These are phyloP conservation scores for Ophioninae sp. DNA, from an alignment of 2,888 invertebrate species.

Conservation along the genomic window DNA sequence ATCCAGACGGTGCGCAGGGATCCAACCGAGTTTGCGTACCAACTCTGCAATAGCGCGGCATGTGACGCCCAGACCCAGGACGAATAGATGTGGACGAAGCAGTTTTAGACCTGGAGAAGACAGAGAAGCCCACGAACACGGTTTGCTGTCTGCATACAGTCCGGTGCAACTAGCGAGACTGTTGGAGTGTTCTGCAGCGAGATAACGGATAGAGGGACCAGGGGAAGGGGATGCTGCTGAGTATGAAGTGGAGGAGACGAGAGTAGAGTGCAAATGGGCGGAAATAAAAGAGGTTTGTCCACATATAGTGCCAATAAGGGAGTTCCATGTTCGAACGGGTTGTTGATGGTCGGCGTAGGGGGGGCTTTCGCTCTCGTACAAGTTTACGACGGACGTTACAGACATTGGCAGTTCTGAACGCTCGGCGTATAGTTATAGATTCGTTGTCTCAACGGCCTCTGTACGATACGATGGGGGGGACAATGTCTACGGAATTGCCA, in stretches of 20 bases:
- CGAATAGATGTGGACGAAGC: slow-evolving; percentile 37
- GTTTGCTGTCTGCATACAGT: slow-evolving; percentile 15
- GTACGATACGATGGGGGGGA: not conserved
- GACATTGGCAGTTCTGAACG: slow-evolving; percentile 15
- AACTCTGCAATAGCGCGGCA: slow-evolving; percentile 49
- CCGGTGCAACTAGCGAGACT: slow-evolving; percentile 21
- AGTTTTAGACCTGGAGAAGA: slow-evolving; percentile 42
- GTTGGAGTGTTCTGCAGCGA: slow-evolving; percentile 25
- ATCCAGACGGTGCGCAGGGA: slow-evolving; percentile 53
- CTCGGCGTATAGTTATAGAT: slow-evolving; percentile 7
- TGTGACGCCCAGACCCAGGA: slow-evolving; percentile 42
- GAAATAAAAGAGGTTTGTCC: slow-evolving; percentile 49
- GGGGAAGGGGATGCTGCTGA: slow-evolving; percentile 2
- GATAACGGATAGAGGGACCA: slow-evolving; percentile 16
- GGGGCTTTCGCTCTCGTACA: slow-evolving; percentile 18
- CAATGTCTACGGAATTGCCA: slow-evolving; percentile 18
- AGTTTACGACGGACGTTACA: slow-evolving; percentile 16
- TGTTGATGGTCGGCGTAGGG: slow-evolving; percentile 5
- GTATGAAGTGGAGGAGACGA: slow-evolving; percentile 19
- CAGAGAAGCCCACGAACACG: slow-evolving; percentile 4
- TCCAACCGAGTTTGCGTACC: slow-evolving; percentile 51
- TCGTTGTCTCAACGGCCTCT: not conserved
- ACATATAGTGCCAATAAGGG: slow-evolving; percentile 42
- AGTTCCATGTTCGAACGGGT: slow-evolving; percentile 13
- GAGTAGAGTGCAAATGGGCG: slow-evolving; percentile 35